Base-by-base conservation (phyloP, 2,888 invertebrate genomes). In the Polietes domitor region DNA sequence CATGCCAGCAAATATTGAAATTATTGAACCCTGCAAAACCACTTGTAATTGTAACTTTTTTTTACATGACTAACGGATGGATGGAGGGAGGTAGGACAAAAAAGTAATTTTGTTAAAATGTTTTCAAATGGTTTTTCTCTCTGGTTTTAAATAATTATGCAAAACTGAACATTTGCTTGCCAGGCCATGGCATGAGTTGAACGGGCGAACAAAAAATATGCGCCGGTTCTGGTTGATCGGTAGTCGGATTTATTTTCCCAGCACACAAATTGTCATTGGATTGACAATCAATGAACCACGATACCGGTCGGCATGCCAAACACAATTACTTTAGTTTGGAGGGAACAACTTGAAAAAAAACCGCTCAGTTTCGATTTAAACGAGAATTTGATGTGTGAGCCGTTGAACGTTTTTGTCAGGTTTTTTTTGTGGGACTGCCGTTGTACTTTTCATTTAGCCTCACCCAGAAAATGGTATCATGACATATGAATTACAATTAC, bases 211-310 rank as follows among this genome's bases (percentile, higher is more conserved):
- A 24, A 61, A 61, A 61, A 32, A 32, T 61, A 17, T 61, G 41
- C 43, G 41, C 68, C 68, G 43, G 21, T 24, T 68, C n/a, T 43
- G 68, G 41, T 68, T 68, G 68, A 68, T 68, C 43, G 24, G 41
- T 68, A 7, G 68, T 37, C 12, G 37, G 41, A 37, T 65, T 65
- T 24, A n/a, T 43, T 68, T 68, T 43, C 24, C 21, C 43, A 43
- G 43, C 24, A 15, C 19, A 37, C 65, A 68, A 21, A 68, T 68
- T 68, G 41, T 68, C 68, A 68, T 43, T 72, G 72, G 72, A 65
- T 74, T 55, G 76, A 43, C 50, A 82, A 37, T 75, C 85, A 82
- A 53, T 77, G 85, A 80, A 72, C 70, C 85, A 71, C 77, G 63
- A 76, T 77, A 68, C 85, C 85, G 82, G 82, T 75, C 43, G 63